These are phyloP conservation scores for Drosophila teissieri DNA, from an alignment of 1,140 invertebrate species.

Conservation along the genomic window DNA sequence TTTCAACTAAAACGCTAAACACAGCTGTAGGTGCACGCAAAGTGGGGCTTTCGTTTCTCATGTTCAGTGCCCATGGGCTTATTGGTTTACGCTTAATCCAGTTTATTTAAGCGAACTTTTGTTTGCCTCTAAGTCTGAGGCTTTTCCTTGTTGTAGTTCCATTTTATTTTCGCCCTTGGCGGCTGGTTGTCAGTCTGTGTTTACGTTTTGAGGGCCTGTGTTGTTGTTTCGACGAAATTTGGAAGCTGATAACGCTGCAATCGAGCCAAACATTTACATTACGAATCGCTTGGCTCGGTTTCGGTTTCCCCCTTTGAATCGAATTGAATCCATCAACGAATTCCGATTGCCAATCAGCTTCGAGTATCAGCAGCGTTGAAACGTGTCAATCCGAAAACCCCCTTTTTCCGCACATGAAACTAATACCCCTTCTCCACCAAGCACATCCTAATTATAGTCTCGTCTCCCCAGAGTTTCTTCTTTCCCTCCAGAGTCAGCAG, in stretches of 20 bases:
- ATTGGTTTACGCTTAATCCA: constrained; percentile 79
- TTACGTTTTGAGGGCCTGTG: constrained; percentile 15
- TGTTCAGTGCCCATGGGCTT: constrained; percentile 53
- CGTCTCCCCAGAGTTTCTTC: constrained; percentile 3
- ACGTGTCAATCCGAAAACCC: constrained; percentile 45
- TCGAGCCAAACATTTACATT: constrained; percentile 45
- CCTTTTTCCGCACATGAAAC: neutral
- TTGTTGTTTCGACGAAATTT: constrained; percentile 27
- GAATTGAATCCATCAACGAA: constrained; percentile 53
- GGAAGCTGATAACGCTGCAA: constrained; percentile 34
- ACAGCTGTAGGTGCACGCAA: constrained; percentile 6
- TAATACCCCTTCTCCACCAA: constrained; percentile 1
- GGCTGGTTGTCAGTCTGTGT: constrained; percentile 30
- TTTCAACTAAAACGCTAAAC: neutral
- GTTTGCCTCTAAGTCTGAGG: constrained; percentile 21
- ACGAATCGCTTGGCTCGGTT: neutral
- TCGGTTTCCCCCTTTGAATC: constrained; percentile 5
- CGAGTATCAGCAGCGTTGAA: constrained; percentile 54
- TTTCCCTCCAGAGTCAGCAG: constrained; percentile 23
- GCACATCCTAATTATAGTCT: constrained; percentile 37
- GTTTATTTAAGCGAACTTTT: constrained; percentile 74
- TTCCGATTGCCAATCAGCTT: constrained; percentile 63
- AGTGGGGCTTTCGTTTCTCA: constrained; percentile 41
- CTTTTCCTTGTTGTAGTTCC: constrained; percentile 24
- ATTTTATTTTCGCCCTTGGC: constrained; percentile 28